Evolutionary conservation across 2,113 vertebrate species (phyloP), one percentile per base, ranked within the genome.

Genomic region (Eidolon helvum): DNA sequence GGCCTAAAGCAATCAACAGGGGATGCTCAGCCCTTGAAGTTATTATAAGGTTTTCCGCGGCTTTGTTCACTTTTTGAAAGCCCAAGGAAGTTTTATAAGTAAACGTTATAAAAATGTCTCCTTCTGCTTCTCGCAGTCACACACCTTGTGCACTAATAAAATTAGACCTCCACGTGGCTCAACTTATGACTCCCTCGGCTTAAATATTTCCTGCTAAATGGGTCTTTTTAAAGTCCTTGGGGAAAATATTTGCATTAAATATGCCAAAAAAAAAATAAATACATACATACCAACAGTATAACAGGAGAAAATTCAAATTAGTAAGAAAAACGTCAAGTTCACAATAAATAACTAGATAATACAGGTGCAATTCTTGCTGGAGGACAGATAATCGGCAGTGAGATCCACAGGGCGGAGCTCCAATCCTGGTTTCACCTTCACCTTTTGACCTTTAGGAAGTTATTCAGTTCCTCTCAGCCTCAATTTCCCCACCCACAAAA

Each of bases 101-200:
- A 97, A 97, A 93, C 91, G 95, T 66, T 93, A 57, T 95, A 97
- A 97, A 97, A 95, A 91, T 75, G 18, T 93, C 95, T 91, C 55
- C 75, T 94, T 90, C 82, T 91, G 78, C 50, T 87, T 95, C 95
- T 95, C 28, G 4, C 45, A 82, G 55, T 78, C 91, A 86, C 2
- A 40, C 14, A 87, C 83, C 74, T 78, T 71, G 35, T 28, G 53
- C 2, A 7, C 72, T 94, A 91, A 95, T 95, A 97, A 98, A 97
- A 97, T 90, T 90, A 97, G 86, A 92, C 95, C 50, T 48, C 43
- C 28, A n/a, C n/a, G 95, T 84, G 77, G 28, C 12, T 65, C 80
- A 91, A 69, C 61, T 85, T 92, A 95, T 33, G 91, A 79, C 50
- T 97, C 96, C 91, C 93, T 90, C 10, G 30, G 83, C 92, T 92